phyloP scores from a whole-genome alignment of 1,140 invertebrate species.

The Contarinia nasturtii region DNA sequence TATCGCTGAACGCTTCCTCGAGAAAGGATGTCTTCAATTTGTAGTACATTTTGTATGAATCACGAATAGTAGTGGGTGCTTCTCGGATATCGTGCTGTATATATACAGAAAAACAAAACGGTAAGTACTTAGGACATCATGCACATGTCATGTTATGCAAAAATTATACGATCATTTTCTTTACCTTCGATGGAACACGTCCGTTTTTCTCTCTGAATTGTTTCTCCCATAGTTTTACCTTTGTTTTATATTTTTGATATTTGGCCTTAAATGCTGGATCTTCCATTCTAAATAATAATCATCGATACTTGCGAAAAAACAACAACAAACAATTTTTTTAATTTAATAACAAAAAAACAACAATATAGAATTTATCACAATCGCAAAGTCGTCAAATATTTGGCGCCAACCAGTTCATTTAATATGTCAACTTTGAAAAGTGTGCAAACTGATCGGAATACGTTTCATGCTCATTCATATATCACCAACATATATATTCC shows the following conservation, averaged over 20 bases:
- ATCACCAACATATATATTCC: too few relatives aligned
- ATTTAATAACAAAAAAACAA: too few relatives aligned
- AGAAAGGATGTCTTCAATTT: constrained; percentile 50
- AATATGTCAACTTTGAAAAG: too few relatives aligned
- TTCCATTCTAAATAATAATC: constrained; percentile 10
- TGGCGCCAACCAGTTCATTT: not conserved
- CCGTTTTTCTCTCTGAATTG: constrained; percentile 46
- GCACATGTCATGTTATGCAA: too few relatives aligned
- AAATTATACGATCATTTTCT: constrained; percentile 5
- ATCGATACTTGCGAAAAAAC: constrained; percentile 3
- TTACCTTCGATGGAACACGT: constrained; percentile 50
- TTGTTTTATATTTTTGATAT: constrained; percentile 41
- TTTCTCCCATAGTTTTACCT: constrained; percentile 61
- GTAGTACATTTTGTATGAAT: constrained; percentile 66
- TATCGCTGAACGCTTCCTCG: constrained; percentile 32
- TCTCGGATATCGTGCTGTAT: constrained; percentile 53
- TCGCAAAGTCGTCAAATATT: not conserved
- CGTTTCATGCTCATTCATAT: too few relatives aligned
- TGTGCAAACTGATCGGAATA: too few relatives aligned
- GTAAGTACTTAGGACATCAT: too few relatives aligned
- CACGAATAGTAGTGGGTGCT: constrained; percentile 43
- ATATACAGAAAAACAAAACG: too few relatives aligned
- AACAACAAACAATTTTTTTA: not conserved
- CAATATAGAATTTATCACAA: too few relatives aligned
- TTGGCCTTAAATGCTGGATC: constrained; percentile 15